Percentiles rank a stretch among this genome's conserved stretches.
Conservation (phyloP, 2,888 invertebrate genomes). For the Agelastica alni region DNA sequence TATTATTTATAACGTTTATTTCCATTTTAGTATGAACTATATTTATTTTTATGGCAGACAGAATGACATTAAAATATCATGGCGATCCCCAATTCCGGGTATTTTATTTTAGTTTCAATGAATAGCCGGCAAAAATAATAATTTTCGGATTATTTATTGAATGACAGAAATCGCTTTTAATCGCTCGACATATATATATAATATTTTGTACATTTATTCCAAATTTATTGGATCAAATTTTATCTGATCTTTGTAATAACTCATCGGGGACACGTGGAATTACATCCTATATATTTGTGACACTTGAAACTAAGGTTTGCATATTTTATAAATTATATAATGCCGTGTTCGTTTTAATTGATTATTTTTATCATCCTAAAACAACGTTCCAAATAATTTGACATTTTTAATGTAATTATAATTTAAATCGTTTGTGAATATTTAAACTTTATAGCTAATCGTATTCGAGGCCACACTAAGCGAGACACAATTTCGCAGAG, state of each 20-base stretch:
- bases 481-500: no score
- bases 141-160: constrained; percentile 18
- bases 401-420: no score
- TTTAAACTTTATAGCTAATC: no score
- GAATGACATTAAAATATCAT: constrained; percentile 14
- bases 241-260: constrained; percentile 10
- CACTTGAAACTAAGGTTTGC: no score
- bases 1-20: constrained; percentile 27
- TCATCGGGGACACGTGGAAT: not conserved
- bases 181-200: constrained; percentile 2
- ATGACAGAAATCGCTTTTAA: constrained; percentile 12
- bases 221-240: constrained; percentile 10
- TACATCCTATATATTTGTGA: not conserved
- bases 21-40: constrained; percentile 10
- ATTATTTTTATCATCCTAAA: no score
- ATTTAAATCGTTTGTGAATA: no score
- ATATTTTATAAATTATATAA: no score
- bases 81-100: not conserved
- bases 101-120: constrained; percentile 14
- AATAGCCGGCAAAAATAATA: constrained; percentile 8
- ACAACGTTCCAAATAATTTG: no score
- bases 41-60: constrained; percentile 15
- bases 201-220: constrained; percentile 13
- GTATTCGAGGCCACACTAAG: no score
- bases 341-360: no score